Evolutionary conservation across 2,888 invertebrate genomes (phyloP).

Genomic region (Poecilobothrus nobilitatus): DNA sequence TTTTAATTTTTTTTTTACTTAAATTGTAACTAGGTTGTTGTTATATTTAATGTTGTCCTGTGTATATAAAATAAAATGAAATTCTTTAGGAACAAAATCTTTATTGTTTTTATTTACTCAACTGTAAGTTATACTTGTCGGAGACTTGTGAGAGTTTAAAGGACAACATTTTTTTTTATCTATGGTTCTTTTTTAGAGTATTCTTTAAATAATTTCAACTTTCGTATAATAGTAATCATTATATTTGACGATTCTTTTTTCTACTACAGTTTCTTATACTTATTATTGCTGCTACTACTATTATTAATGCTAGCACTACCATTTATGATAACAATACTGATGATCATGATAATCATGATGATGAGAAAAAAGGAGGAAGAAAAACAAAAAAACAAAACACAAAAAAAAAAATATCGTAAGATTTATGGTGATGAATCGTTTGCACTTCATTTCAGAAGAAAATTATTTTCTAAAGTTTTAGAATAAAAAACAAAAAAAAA

Average conservation of each 20-base stretch:
- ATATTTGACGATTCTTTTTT: too few species aligned
- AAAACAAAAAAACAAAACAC: too few species aligned
- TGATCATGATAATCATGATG: not conserved
- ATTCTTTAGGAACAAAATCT: not conserved
- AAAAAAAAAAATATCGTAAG: not conserved
- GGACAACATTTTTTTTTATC: not conserved
- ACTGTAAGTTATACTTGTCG: not conserved
- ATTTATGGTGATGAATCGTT: constrained; percentile 11
- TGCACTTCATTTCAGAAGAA: constrained; percentile 9
- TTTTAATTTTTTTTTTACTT: too few species aligned
- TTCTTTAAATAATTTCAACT: not conserved
- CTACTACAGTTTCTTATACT: too few species aligned
- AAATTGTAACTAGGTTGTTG: too few species aligned
- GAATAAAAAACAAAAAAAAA: not conserved
- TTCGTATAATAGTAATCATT: too few species aligned
- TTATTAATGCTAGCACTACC: too few species aligned
- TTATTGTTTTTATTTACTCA: not conserved
- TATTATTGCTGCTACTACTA: too few species aligned
- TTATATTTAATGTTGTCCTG: too few species aligned
- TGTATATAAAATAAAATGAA: not conserved
- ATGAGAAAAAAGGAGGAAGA: not conserved
- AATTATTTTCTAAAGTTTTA: not conserved
- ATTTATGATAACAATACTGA: not conserved
- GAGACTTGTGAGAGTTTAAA: not conserved
- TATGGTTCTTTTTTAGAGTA: not conserved